A percentile compares a stretch with the other conserved stretches of the same genome.
Evolutionary conservation across 2,888 invertebrate genomes (phyloP).

Genomic region (Metopia argyrocephala): DNA sequence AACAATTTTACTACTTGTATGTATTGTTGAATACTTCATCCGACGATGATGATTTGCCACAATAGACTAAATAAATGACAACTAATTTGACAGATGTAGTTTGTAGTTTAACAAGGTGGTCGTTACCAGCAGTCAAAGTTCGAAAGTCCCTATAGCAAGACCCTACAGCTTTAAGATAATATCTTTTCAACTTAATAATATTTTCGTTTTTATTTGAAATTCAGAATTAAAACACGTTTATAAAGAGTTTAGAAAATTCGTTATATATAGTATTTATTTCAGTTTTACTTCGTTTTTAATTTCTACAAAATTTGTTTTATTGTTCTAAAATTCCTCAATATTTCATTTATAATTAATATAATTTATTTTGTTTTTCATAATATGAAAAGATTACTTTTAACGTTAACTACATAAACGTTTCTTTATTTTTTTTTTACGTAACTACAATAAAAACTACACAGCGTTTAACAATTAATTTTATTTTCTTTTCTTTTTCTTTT

Average conservation of each 20-base stretch:
- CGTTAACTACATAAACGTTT: slow-evolving; percentile 60
- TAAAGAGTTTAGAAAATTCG: slow-evolving; percentile 52
- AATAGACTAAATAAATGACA: too few relatives aligned
- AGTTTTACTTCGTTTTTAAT: slow-evolving; percentile 16
- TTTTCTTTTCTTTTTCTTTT: slow-evolving; percentile 23
- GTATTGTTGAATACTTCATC: too few relatives aligned
- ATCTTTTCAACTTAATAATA: too few relatives aligned
- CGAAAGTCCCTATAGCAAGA: too few relatives aligned
- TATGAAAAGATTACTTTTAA: slow-evolving; percentile 55
- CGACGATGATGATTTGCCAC: too few relatives aligned
- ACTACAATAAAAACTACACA: slow-evolving; percentile 61
- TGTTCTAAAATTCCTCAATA: slow-evolving; percentile 59
- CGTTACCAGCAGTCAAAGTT: too few relatives aligned
- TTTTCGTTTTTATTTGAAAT: background rate
- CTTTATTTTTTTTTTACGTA: slow-evolving; percentile 49
- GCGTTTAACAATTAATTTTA: slow-evolving; percentile 60
- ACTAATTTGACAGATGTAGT: too few relatives aligned
- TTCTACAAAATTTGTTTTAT: slow-evolving; percentile 62
- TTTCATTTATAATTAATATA: slow-evolving; percentile 16
- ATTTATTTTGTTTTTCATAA: slow-evolving; percentile 7
- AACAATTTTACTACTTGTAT: too few relatives aligned
- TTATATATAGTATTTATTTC: slow-evolving; percentile 47
- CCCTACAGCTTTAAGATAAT: too few relatives aligned
- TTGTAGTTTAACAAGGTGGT: too few relatives aligned
- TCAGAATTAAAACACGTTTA: background rate